Percentiles rank a stretch among this genome's conserved stretches.
Conservation (phyloP, 2,888 invertebrate genomes). For the Himalopsyche tibetana region DNA sequence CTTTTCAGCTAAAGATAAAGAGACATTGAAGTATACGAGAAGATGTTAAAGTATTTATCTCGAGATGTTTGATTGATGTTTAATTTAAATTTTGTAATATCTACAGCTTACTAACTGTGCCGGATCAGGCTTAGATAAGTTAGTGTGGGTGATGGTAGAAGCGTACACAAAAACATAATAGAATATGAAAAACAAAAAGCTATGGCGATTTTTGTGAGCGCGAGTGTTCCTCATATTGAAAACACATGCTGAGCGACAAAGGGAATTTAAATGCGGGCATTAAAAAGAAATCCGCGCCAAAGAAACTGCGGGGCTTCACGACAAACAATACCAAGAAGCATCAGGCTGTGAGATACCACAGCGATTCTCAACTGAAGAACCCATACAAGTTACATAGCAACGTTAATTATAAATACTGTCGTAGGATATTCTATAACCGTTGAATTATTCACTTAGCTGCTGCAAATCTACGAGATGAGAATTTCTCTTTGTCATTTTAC, state of each 20-base stretch:
- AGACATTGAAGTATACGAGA: too few relatives aligned
- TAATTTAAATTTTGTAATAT: too few relatives aligned
- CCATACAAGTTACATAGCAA: background rate
- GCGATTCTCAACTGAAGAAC: background rate
- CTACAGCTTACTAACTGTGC: background rate
- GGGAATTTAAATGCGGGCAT: constrained; percentile 76
- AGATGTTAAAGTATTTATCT: too few relatives aligned
- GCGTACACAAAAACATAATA: constrained; percentile 11
- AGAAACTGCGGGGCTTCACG: constrained; percentile 46
- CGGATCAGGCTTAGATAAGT: background rate
- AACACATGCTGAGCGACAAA: constrained; percentile 69
- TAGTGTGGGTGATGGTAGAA: background rate
- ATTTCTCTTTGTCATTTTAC: too few relatives aligned
- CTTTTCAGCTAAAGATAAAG: too few relatives aligned
- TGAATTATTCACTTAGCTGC: too few relatives aligned
- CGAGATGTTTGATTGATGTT: too few relatives aligned
- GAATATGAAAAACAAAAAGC: constrained; percentile 26
- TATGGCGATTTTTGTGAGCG: constrained; percentile 54
- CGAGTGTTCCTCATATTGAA: constrained; percentile 57
- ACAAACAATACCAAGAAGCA: constrained; percentile 12
- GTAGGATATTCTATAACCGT: background rate
- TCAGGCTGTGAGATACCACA: background rate
- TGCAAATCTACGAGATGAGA: too few relatives aligned
- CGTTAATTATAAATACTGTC: background rate
- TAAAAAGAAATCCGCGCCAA: constrained; percentile 74